phyloP scores from a whole-genome alignment of 2,888 invertebrate genomes.

The Pterostichus madidus region DNA sequence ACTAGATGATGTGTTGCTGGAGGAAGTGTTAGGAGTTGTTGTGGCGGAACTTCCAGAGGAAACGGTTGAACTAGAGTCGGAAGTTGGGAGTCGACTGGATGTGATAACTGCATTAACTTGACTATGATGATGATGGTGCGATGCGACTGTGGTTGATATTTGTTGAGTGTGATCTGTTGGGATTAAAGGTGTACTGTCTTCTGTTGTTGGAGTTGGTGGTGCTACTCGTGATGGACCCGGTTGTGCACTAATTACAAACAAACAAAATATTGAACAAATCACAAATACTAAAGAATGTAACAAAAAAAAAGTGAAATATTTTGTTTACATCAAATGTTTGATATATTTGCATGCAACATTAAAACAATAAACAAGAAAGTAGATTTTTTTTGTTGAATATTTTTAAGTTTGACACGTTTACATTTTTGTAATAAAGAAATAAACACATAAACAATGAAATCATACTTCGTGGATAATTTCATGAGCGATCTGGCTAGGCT shows the following conservation, averaged over 20 bases:
- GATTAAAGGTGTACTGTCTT: conserved; percentile 81
- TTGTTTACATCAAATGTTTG: no score
- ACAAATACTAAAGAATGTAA: background rate
- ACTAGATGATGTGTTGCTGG: conserved; percentile 80
- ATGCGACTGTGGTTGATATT: conserved; percentile 76
- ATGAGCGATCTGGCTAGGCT: conserved; percentile 90
- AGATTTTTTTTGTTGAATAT: background rate
- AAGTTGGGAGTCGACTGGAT: conserved; percentile 78
- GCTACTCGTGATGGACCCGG: conserved; percentile 83
- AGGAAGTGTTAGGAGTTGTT: conserved; percentile 85
- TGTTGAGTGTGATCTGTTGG: conserved; percentile 80
- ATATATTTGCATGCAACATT: background rate
- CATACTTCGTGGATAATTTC: conserved; percentile 83
- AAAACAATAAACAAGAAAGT: background rate
- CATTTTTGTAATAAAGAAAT: background rate
- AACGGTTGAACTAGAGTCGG: conserved; percentile 85
- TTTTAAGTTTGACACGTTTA: no score
- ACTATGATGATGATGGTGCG: conserved; percentile 74
- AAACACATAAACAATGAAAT: background rate
- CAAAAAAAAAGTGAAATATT: background rate
- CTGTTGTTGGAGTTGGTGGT: conserved; percentile 86
- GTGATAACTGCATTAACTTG: conserved; percentile 75
- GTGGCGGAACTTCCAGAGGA: conserved; percentile 84
- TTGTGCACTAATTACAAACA: conserved; percentile 77
- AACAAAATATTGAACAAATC: conserved; percentile 65